A percentile compares a stretch with the other conserved stretches of the same genome.
Conservation (phyloP, 2,113 vertebrate species). For the Cyphomyrus discorhynchus region DNA sequence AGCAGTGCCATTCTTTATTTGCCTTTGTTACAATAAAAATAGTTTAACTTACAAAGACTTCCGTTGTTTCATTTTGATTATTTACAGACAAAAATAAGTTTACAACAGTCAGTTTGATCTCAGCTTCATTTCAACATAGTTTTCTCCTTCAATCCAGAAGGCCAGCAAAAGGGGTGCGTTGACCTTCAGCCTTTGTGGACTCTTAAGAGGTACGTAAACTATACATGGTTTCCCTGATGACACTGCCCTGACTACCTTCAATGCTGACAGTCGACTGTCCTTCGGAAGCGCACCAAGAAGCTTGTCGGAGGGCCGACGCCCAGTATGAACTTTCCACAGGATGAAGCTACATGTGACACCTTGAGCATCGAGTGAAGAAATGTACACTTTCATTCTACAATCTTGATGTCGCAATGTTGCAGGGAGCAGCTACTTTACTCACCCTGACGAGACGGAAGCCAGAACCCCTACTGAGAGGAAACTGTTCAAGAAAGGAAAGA, state of each 20-base stretch:
- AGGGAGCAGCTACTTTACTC: background rate
- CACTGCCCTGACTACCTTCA: constrained; percentile 39
- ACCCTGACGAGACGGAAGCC: constrained; percentile 23
- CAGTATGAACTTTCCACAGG: constrained; percentile 25
- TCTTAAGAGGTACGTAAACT: constrained; percentile 58
- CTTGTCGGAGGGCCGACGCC: constrained; percentile 32
- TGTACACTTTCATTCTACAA: background rate
- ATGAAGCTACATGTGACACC: background rate
- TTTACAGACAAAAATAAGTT: constrained; percentile 57
- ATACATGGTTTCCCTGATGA: constrained; percentile 41
- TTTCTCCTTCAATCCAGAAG: constrained; percentile 33
- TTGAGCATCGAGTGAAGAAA: background rate
- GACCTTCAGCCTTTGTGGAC: constrained; percentile 53
- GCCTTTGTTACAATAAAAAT: constrained; percentile 67
- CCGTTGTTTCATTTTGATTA: constrained; percentile 54
- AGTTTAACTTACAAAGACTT: constrained; percentile 67
- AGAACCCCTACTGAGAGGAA: background rate
- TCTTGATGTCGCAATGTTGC: background rate
- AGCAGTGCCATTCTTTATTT: constrained; percentile 48
- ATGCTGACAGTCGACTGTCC: constrained; percentile 29
- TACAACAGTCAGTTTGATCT: constrained; percentile 26
- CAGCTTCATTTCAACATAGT: constrained; percentile 49
- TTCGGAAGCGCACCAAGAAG: constrained; percentile 39
- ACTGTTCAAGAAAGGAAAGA: constrained; percentile 16
- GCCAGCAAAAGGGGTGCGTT: constrained; percentile 29